Evolutionary conservation across 2,888 invertebrate genomes (phyloP).

Genomic region (Platycheirus rosarum): DNA sequence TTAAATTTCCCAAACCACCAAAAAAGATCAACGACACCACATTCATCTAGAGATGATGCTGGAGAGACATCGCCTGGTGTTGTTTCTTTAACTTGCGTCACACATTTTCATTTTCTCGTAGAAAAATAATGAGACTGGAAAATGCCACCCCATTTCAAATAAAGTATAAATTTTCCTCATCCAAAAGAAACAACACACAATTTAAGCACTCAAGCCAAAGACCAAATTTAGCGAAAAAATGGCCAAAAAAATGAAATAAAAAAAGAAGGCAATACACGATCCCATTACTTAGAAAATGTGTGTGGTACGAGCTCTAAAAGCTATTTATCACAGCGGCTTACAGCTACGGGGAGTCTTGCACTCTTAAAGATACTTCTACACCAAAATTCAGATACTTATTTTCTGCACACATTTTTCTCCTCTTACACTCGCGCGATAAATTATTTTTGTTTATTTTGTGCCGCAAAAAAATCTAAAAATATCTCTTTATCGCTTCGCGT

Average conservation of each 20-base stretch:
- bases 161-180: slow-evolving; percentile 7
- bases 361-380: slow-evolving; percentile 46
- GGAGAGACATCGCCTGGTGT: too few relatives aligned
- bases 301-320: slow-evolving; percentile 37
- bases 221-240: slow-evolving; percentile 61
- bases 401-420: slow-evolving; percentile 11
- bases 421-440: slow-evolving; percentile 9
- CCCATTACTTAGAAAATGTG: slow-evolving; percentile 59
- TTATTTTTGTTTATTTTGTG: slow-evolving; percentile 12
- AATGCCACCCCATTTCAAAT: slow-evolving; percentile 27
- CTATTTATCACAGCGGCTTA: slow-evolving; percentile 11
- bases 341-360: slow-evolving; percentile 29
- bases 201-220: slow-evolving; percentile 40
- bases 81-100: too few relatives aligned
- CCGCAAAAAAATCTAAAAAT: slow-evolving; percentile 63
- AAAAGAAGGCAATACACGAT: slow-evolving; percentile 36
- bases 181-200: slow-evolving; percentile 2
- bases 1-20: too few relatives aligned
- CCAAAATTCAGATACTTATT: slow-evolving; percentile 14
- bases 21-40: too few relatives aligned
- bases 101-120: too few relatives aligned
- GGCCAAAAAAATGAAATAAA: neutral
- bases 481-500: slow-evolving; percentile 54
- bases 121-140: slow-evolving; percentile 3
- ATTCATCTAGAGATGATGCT: too few relatives aligned